Evolutionary conservation across 2,113 vertebrate genomes (phyloP), one percentile per base, ranked within the genome.

Genomic region (Chinchilla lanigera): DNA sequence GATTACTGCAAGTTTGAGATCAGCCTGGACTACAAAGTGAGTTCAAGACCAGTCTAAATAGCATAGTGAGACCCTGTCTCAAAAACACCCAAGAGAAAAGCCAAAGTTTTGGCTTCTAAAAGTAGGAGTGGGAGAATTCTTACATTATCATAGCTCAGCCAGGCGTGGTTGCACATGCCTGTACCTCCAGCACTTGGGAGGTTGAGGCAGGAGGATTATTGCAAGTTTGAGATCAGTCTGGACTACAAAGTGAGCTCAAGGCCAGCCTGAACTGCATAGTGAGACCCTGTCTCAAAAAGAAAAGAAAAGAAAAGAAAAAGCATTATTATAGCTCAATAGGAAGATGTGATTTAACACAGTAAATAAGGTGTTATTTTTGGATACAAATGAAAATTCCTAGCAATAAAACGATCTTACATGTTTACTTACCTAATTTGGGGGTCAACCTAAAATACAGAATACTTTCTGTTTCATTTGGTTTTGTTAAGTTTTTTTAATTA

Each of bases 301-400:
- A 50, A 50, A 50, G 9, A 50, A 50, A 50, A 50, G 47, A 9
- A 50, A 50, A 50, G 9, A 50, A 50, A 50, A 50, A 50, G 47
- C 47, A 50, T 50, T 50, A 50, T 50, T 9, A 50, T 50, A 50
- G 47, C 52, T 95, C n/a, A 94, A 90, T 13, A 77, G 35, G 44
- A 97, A 94, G 88, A 95, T 89, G n/a, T 96, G 69, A 67, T 63
- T 96, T 61, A 90, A 93, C 30, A 88, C 12, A 82, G 24, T 60
- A 93, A 75, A 16, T 52, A n/a, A 89, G 33, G 41, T 77, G 69
- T 83, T 61, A 89, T 52, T 93, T 91, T 78, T 63, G 33, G 26
- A 85, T 86, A 47, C 3, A 91, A 65, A 75, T 6, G 93, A 90
- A 84, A 80, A 67, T 47, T 84, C 38, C 61, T 83, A 97, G 13